Evolutionary conservation across 2,113 vertebrate genomes (phyloP), one percentile per base, ranked within the genome.

Genomic region (Carollia perspicillata): DNA sequence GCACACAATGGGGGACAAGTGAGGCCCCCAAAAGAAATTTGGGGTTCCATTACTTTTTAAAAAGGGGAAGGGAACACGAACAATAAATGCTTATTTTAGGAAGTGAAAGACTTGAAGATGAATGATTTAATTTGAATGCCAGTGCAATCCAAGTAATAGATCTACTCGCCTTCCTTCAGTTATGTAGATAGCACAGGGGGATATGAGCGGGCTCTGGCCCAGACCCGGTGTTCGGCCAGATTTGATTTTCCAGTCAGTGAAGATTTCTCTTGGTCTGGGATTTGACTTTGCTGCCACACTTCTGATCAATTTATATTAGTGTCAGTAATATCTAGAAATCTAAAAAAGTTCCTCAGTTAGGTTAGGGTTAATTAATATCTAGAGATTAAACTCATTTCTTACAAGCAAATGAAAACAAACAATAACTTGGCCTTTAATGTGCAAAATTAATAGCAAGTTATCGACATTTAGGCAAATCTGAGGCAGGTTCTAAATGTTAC

Each of bases 361-460:
- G n/a, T n/a, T n/a, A n/a, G n/a, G n/a, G n/a, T n/a, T n/a, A n/a
- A n/a, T 91, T 94, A 93, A 88, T 95, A 95, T 88, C 95, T 97
- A 95, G 80, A 87, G 80, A 90, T 80, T 93, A 92, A 93, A 80
- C 90, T 97, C 35, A 90, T 94, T 95, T 87, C 93, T 97, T 90
- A 91, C 87, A 23, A 94, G 51, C 49, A 94, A 71, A 94, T 90
- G 63, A 53, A 95, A 94, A 90, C 60, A 78, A 97, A 95, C 83
- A 63, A 95, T 78, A 96, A 60, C 81, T 95, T 96, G 88, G 23
- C 37, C 72, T 96, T 96, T 93, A 96, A 40, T n/a, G 13, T 85
- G 55, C 80, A 85, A 79, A 97, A 97, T 94, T 95, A 97, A 79
- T 84, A 89, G 37, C 80, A 84, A 93, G 92, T 95, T 94, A 95